Base-by-base conservation (phyloP, 2,888 invertebrate genomes). In the Caenorhabditis uteleia region DNA sequence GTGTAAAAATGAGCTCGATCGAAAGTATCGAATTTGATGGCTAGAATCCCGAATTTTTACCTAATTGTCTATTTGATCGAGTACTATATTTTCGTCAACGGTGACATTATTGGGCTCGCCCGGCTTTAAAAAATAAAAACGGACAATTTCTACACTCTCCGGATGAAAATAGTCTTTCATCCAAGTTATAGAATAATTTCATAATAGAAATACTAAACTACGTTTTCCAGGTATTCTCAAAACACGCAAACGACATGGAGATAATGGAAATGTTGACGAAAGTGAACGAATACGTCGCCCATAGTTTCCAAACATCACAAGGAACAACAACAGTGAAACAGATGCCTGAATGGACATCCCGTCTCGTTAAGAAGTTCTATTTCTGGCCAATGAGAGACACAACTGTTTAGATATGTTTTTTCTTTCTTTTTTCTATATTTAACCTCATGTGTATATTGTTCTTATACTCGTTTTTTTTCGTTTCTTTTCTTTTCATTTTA, bases 341-440 rank as follows among this genome's bases (percentile, higher is more conserved):
- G 43, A 60, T 61, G 64, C 66, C 57, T 18, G 64, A 62, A 49
- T 6, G 55, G 44, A 36, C 68, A 68, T 31, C 74, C 73, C 67
- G 78, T 3, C 74, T 82, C 8, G 59, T 67, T 16, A 77, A 78
- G 49, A 77, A 77, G 50, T 81, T 82, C 56, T 83, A 75, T 58
- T 83, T 82, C 54, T 83, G 78, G 53, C 81, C 81, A 3, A 33
- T 43, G n/a, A 51, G 62, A 8, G 46, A 34, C 27, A 54, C 58
- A 12, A 33, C 57, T 10, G 64, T 47, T 16, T 47, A 16, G 38
- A 16, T 8, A 20, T 31, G 23, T 44, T 40, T 40, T 21, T 40
- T 7, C 25, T 23, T 23, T 40, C 26, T 4, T 25, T 23, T 61
- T 54, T 54, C 47, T 49, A 48, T 60, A 47, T 43, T 60, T 34